Base-by-base conservation (phyloP, 2,797 vertebrate genomes). In the Tragopan temminckii region DNA sequence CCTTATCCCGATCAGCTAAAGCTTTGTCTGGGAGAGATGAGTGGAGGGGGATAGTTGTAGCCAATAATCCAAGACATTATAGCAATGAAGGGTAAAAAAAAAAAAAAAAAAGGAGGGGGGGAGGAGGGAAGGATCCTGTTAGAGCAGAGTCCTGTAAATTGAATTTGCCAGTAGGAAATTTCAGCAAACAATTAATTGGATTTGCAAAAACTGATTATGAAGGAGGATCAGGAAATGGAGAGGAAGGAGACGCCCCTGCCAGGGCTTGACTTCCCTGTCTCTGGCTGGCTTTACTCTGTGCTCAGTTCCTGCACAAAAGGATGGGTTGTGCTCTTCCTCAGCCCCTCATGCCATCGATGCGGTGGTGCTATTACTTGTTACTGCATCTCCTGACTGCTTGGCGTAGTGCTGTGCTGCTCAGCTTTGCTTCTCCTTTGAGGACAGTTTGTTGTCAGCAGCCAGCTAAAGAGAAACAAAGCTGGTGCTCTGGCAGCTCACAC, bases 161-260 rank as follows among this genome's bases (percentile, higher is more conserved):
- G 69, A 93, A 95, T 95, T 96, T 91, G 59, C 69, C 50, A 29
- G 84, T 53, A 89, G 93, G 86, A 90, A 93, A 85, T 55, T 92
- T 66, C 58, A 80, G 72, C 84, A 88, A 88, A 62, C 62, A 85
- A 31, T 77, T 90, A 94, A 83, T 31, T 95, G 76, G 29, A 90
- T 95, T 96, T 94, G 62, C 38, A 38, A 90, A 93, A 92, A 80
- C 66, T 62, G 7, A 38, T 87, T 89, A 46, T 35, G n/a, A 75
- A 77, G 33, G 67, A 82, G 42, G 35, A 68, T 68, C 53, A 82
- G 72, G 86, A 90, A 92, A 75, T 33, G 59, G 55, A 61, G 55
- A 88, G 43, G 35, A 81, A 88, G 69, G 53, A 67, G 29, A 43
- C 1, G 19, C 74, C 36, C 79, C 75, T 71, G 48, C 35, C 78